These are phyloP conservation scores for Thermophis baileyi DNA, from an alignment of 2,113 vertebrate species.

Conservation along the genomic window DNA sequence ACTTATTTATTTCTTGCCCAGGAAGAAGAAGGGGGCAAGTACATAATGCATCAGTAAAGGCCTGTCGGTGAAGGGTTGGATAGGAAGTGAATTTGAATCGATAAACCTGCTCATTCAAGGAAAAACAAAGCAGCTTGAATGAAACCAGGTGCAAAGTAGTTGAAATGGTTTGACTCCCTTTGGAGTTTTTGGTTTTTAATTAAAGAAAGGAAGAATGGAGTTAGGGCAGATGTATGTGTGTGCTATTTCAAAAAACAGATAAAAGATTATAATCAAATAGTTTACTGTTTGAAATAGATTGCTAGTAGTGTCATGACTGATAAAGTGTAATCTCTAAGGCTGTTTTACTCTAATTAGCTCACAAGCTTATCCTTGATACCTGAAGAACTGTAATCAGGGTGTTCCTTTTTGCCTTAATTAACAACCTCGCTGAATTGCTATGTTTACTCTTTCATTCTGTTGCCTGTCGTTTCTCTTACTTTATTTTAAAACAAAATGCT, in stretches of 20 bases:
- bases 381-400: not conserved
- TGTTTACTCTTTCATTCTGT: not conserved
- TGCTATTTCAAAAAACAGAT: not conserved
- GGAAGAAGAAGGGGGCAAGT: constrained; percentile 32
- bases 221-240: not conserved
- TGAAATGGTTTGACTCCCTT: not conserved
- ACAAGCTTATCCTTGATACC: not conserved
- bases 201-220: not conserved
- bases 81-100: constrained; percentile 45
- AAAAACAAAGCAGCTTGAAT: constrained; percentile 1
- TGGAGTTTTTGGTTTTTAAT: not conserved
- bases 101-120: not conserved
- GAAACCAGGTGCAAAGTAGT: not conserved
- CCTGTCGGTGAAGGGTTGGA: not conserved
- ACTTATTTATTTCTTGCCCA: constrained; percentile 60
- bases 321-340: not conserved
- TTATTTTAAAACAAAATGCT: not conserved
- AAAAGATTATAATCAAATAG: not conserved
- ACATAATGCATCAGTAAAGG: constrained; percentile 42
- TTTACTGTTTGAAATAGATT: not conserved
- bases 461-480: not conserved
- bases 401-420: not conserved
- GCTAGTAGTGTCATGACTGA: not conserved
- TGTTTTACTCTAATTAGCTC: not conserved
- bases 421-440: not conserved